These are phyloP conservation scores for Myrmophylax atrothorax DNA, from an alignment of 2,113 vertebrate genomes.

Conservation along the genomic window DNA sequence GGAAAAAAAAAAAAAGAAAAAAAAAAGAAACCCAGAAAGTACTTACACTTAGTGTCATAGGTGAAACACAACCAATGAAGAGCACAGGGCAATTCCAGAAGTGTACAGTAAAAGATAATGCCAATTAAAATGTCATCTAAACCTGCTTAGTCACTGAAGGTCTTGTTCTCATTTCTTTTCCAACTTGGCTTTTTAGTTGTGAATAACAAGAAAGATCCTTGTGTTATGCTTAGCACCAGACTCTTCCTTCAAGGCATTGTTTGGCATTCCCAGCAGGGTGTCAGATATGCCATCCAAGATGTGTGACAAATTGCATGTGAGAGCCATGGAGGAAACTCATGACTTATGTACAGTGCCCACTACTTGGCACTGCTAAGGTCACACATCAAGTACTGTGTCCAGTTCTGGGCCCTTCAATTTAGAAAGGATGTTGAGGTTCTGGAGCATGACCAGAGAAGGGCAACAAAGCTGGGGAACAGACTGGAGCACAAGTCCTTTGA, in stretches of 20 bases:
- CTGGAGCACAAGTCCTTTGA: background rate
- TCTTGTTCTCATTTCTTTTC: background rate
- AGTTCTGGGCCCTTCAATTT: background rate
- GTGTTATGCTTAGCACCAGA: background rate
- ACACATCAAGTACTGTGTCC: background rate
- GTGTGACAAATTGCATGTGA: background rate
- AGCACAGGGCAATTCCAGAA: background rate
- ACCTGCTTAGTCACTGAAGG: background rate
- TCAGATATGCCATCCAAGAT: background rate
- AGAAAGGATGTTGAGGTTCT: background rate
- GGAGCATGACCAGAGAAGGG: background rate
- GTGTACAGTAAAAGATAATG: background rate
- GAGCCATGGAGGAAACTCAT: background rate
- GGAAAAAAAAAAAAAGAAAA: rapidly evolving
- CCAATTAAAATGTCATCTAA: background rate
- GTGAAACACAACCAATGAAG: background rate
- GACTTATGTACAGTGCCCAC: background rate
- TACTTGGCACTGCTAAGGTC: background rate
- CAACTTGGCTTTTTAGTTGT: background rate
- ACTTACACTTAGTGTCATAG: background rate
- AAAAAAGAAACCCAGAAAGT: background rate
- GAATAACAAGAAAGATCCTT: background rate
- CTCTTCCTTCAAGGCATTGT: background rate
- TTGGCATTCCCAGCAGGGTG: background rate
- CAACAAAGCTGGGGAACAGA: background rate